Conservation (phyloP, 2,113 vertebrate genomes). For the Myiopsitta monachus region DNA sequence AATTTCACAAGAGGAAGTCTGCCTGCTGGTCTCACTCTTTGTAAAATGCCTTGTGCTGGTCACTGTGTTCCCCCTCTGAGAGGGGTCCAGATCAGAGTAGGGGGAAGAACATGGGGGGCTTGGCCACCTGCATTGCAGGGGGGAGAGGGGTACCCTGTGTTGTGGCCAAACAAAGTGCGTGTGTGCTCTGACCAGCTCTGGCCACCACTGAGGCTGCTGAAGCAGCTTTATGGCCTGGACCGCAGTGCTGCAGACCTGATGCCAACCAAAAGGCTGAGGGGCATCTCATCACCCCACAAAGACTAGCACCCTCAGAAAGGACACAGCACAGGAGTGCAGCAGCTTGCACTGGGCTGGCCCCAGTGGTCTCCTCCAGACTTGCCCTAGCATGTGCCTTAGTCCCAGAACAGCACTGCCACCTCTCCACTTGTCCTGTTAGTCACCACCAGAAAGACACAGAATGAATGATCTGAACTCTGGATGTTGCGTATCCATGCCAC, state of each 20-base stretch:
- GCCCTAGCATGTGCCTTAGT: not conserved
- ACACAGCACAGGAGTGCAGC: not conserved
- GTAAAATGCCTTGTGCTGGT: not conserved
- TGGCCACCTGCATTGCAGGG: too few species aligned
- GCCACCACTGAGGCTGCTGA: not conserved
- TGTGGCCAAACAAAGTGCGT: not conserved
- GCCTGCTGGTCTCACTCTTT: not conserved
- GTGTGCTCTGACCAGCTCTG: not conserved
- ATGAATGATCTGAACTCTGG: fast-evolving
- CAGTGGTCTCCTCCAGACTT: not conserved
- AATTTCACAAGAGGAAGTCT: not conserved
- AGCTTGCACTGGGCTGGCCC: not conserved
- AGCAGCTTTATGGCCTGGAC: not conserved
- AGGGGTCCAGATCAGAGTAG: not conserved
- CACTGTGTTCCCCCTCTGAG: not conserved
- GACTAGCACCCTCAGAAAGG: too few species aligned
- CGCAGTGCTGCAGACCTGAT: not conserved
- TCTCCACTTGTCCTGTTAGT: not conserved
- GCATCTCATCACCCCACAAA: fast-evolving
- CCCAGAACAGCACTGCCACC: not conserved
- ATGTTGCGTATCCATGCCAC: too few species aligned
- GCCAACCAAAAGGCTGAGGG: not conserved
- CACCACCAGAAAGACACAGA: not conserved
- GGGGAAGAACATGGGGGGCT: fast-evolving
- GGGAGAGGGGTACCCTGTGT: fast-evolving